Evolutionary conservation across 2,113 vertebrate species (phyloP).

Genomic region (Caranx ignobilis): DNA sequence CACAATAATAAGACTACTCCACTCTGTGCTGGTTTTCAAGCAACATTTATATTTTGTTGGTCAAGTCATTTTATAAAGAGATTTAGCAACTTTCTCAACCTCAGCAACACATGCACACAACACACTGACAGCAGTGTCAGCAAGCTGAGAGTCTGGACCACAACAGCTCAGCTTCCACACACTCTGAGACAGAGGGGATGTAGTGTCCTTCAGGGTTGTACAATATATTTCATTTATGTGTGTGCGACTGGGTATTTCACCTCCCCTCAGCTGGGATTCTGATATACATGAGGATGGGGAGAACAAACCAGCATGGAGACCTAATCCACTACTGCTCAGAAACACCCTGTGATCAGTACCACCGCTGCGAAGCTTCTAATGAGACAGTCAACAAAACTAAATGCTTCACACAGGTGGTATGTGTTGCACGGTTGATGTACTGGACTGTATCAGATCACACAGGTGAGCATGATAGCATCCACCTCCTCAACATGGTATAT

Average conservation of each 20-base stretch:
- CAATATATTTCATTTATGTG: conserved; percentile 11
- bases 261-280: conserved; percentile 23
- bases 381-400: conserved; percentile 18
- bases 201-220: conserved; percentile 53
- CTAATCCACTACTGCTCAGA: conserved; percentile 2
- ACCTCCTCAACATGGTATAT: conserved; percentile 31
- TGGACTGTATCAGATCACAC: conserved; percentile 32
- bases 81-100: conserved; percentile 35
- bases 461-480: conserved; percentile 13
- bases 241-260: conserved; percentile 16
- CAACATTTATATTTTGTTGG: conserved; percentile 55
- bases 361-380: background rate
- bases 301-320: conserved; percentile 6
- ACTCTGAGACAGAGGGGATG: conserved; percentile 6
- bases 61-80: conserved; percentile 56
- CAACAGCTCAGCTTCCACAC: conserved; percentile 36
- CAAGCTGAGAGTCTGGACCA: conserved; percentile 41
- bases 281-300: conserved; percentile 17
- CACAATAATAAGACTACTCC: background rate
- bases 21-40: conserved; percentile 30
- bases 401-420: conserved; percentile 35
- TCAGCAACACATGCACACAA: conserved; percentile 66
- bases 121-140: conserved; percentile 36
- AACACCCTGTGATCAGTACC: conserved; percentile 16
- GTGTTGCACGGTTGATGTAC: conserved; percentile 50